Evolutionary conservation across 2,113 vertebrate species (phyloP).

Genomic region (Galemys pyrenaicus): DNA sequence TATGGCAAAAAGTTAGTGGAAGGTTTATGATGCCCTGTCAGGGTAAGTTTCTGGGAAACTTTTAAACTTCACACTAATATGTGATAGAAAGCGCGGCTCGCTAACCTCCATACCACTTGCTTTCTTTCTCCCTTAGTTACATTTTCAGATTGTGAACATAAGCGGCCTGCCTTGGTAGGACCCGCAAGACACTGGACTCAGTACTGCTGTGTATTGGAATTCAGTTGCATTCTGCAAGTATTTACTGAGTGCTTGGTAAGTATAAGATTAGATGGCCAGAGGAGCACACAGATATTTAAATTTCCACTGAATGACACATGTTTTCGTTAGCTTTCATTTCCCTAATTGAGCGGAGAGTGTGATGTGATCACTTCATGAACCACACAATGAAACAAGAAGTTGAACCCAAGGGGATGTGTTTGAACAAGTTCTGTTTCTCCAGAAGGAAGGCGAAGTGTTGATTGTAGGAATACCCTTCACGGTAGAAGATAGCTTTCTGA

Average conservation of each 20-base stretch:
- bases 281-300: constrained; percentile 16
- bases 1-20: background rate
- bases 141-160: background rate
- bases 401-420: constrained; percentile 13
- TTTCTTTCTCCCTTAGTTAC: background rate
- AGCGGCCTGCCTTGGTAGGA: background rate
- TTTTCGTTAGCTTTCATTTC: constrained; percentile 56
- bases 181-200: background rate
- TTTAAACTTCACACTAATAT: background rate
- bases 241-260: constrained; percentile 23
- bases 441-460: background rate
- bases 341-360: background rate
- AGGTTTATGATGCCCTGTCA: background rate
- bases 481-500: constrained; percentile 7
- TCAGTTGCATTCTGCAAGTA: constrained; percentile 14
- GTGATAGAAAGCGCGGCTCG: background rate
- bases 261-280: constrained; percentile 46
- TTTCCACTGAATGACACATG: background rate
- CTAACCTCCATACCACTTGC: background rate
- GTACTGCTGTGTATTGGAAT: constrained; percentile 29
- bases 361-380: constrained; percentile 53
- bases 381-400: background rate
- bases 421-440: constrained; percentile 48
- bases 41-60: constrained; percentile 4
- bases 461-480: background rate